Evolutionary conservation across 2,797 vertebrate genomes (phyloP).

Genomic region (Phylloscopus collybita): DNA sequence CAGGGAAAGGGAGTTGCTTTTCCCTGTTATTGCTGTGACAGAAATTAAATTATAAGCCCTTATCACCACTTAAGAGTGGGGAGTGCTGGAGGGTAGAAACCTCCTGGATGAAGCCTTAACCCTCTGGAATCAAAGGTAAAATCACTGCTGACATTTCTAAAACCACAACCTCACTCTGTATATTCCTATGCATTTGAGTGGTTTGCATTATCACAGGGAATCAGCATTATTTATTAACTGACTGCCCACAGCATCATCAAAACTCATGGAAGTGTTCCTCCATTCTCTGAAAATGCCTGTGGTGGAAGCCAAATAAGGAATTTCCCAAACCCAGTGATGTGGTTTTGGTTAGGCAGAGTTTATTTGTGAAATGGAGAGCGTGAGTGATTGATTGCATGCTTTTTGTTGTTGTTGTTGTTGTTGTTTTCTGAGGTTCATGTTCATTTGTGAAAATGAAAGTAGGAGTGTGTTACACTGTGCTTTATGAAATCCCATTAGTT

Average conservation of each 20-base stretch:
- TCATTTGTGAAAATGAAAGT: constrained; percentile 7
- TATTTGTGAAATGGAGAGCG: not conserved
- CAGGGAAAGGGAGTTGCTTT: not conserved
- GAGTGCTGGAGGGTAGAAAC: not conserved
- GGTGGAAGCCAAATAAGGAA: not conserved
- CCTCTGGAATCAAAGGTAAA: not conserved
- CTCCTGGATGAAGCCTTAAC: not conserved
- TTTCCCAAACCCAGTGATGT: not conserved
- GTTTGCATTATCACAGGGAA: not conserved
- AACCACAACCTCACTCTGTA: not conserved
- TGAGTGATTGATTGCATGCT: not conserved
- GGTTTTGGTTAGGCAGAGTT: not conserved
- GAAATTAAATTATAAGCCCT: constrained; percentile 43
- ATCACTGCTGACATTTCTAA: not conserved
- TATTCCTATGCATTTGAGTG: not conserved
- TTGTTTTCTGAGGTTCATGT: not conserved
- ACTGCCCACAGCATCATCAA: not conserved
- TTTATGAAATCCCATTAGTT: constrained; percentile 46
- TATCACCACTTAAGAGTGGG: not conserved
- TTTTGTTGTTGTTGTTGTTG: not conserved
- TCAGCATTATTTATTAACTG: not conserved
- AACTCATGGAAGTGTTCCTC: not conserved
- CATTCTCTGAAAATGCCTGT: not conserved
- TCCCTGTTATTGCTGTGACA: not conserved
- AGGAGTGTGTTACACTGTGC: not conserved